Evolutionary conservation across 2,888 invertebrate species (phyloP).

Genomic region (Drosophila limbata): DNA sequence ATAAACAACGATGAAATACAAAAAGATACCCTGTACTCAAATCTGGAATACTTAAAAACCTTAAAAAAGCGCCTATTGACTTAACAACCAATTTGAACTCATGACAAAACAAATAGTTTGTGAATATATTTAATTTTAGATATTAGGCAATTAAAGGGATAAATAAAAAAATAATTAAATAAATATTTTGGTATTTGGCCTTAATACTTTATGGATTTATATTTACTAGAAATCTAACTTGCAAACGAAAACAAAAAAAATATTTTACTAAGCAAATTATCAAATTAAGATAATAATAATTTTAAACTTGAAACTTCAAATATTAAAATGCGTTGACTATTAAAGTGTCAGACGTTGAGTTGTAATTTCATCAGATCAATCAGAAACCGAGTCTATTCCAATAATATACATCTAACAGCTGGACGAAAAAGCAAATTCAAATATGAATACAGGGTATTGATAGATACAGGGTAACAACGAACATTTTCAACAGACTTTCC

Average conservation of each 20-base stretch:
- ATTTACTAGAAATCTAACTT: too few species aligned
- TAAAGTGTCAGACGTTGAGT: background rate
- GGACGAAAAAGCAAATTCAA: background rate
- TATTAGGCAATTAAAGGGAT: background rate
- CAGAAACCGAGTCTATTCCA: too few species aligned
- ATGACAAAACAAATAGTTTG: background rate
- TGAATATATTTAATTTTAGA: too few species aligned
- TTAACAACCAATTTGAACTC: background rate
- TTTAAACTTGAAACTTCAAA: too few species aligned
- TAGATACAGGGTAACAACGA: slow-evolving; percentile 9
- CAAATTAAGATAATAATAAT: too few species aligned
- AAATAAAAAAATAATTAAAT: background rate
- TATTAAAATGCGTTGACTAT: background rate
- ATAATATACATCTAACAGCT: background rate
- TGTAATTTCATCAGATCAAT: too few species aligned
- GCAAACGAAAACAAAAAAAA: too few species aligned
- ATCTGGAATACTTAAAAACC: background rate
- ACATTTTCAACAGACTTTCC: slow-evolving; percentile 35
- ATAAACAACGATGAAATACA: background rate
- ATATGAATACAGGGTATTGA: slow-evolving; percentile 1
- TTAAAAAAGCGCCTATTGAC: background rate
- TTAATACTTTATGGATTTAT: too few species aligned
- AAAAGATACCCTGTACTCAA: slow-evolving; percentile 10
- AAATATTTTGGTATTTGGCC: too few species aligned
- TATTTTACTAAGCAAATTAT: too few species aligned